These are phyloP conservation scores for Tachina grossa DNA, from an alignment of 2,888 invertebrate species.

Conservation along the genomic window DNA sequence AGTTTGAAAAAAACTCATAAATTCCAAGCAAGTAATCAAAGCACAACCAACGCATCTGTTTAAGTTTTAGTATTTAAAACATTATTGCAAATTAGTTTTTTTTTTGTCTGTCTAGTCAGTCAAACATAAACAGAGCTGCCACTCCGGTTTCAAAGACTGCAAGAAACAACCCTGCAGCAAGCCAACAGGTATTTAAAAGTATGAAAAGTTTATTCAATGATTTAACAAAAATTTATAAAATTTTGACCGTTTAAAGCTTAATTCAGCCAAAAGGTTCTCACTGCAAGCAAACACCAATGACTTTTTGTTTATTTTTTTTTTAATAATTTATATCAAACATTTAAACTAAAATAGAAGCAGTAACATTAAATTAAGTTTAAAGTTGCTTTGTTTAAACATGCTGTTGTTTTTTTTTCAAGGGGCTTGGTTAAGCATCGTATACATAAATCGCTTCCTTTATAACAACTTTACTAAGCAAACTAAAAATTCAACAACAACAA, in stretches of 20 bases:
- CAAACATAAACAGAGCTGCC: neutral
- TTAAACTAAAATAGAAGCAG: conserved; percentile 29
- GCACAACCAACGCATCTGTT: conserved; percentile 60
- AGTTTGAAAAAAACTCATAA: conserved; percentile 22
- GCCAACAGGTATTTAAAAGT: neutral
- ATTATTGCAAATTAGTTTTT: neutral
- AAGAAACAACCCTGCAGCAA: conserved; percentile 21
- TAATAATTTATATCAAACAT: conserved; percentile 41
- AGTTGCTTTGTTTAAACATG: conserved; percentile 9
- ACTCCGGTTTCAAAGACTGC: conserved; percentile 6
- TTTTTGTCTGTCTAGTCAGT: neutral
- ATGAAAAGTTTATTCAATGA: conserved; percentile 6
- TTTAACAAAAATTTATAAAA: conserved; percentile 26
- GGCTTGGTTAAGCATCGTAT: conserved; percentile 30
- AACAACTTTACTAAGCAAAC: conserved; percentile 10
- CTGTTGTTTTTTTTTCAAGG: conserved; percentile 1
- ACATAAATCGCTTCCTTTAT: conserved; percentile 45
- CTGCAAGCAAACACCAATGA: conserved; percentile 14
- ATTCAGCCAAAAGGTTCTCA: neutral
- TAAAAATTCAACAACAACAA: neutral
- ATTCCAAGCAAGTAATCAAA: conserved; percentile 39
- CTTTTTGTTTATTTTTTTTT: conserved; percentile 1
- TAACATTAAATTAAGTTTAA: conserved; percentile 27
- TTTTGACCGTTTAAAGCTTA: neutral
- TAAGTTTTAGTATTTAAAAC: conserved; percentile 3